Evolutionary conservation across 2,113 vertebrate species (phyloP), one percentile per base, ranked within the genome.

Genomic region (Lepisosteus oculatus): DNA sequence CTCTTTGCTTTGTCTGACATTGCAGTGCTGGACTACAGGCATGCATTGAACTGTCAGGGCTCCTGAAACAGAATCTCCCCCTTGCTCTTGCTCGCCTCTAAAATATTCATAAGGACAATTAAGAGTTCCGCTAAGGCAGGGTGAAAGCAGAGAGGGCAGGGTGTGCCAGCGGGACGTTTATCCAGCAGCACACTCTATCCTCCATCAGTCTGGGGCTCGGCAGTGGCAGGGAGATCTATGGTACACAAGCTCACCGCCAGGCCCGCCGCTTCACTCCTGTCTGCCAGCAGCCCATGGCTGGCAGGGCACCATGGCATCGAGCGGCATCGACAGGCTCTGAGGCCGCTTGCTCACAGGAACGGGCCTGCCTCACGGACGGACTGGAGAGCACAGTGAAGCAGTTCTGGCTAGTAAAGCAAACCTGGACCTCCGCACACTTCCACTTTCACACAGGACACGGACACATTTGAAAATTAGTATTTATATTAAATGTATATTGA

Each of bases 81-180:
- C 80, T 9, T 51, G 47, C 47, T 90, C 85, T 84, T 85, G 85
- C 88, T 86, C 66, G 73, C 84, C 80, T 86, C 84, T 91, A 90
- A 92, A 92, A 92, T 91, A 92, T 91, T 90, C 90, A 92, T 92
- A 85, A 92, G 87, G 86, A 86, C 90, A 91, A 89, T 91, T 87
- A 90, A 89, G 85, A 92, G 89, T 89, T 90, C 89, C 87, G 85
- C 89, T 92, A 90, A 90, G 84, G 84, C 81, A 78, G 81, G 84
- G 69, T 80, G 81, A 81, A 81, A 82, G 79, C 78, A 61, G 77
- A 84, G 86, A 90, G 81, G 84, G 85, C 86, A 90, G 85, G 87
- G 84, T 84, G 78, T 87, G 85, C 82, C 85, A 90, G 87, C 82
- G 85, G 86, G 83, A 74, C 72, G 77, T 86, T 84, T 83, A 81